A percentile compares a stretch with the other conserved stretches of the same genome.
Conservation (phyloP, 2,113 vertebrate species). For the Numida meleagris region DNA sequence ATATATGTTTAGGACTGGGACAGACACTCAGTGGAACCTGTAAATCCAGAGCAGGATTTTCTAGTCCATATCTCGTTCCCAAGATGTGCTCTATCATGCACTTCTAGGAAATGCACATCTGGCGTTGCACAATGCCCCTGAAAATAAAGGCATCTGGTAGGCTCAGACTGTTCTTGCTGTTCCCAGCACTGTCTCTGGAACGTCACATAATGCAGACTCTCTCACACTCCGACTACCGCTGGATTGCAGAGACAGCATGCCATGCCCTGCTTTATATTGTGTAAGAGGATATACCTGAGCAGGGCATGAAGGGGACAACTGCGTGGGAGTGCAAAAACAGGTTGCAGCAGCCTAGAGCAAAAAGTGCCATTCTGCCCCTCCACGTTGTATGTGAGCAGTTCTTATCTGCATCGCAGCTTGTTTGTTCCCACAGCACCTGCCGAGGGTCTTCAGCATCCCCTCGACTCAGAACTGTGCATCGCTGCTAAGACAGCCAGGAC, state of each 20-base stretch:
- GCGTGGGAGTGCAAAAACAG: not conserved
- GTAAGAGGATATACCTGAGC: not conserved
- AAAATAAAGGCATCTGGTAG: not conserved
- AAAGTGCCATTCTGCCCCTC: not conserved
- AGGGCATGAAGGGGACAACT: not conserved
- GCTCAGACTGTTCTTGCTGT: not conserved
- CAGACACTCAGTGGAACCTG: no score
- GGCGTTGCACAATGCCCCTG: not conserved
- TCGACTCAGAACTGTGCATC: not conserved
- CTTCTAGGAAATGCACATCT: accelerated
- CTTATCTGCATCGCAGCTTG: not conserved
- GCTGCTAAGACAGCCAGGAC: not conserved
- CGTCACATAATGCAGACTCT: not conserved
- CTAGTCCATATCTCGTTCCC: no score
- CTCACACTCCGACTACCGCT: not conserved
- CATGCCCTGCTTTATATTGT: not conserved
- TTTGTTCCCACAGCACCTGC: not conserved
- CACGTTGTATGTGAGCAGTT: accelerated
- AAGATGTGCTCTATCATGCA: accelerated
- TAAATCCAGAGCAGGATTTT: no score
- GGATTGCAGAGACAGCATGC: accelerated
- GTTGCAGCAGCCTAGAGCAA: not conserved
- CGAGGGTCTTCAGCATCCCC: not conserved
- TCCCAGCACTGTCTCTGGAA: not conserved
- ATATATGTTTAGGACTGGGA: no score